These are phyloP conservation scores for Cyclura pinguis DNA, from an alignment of 2,797 vertebrate species.

Conservation along the genomic window DNA sequence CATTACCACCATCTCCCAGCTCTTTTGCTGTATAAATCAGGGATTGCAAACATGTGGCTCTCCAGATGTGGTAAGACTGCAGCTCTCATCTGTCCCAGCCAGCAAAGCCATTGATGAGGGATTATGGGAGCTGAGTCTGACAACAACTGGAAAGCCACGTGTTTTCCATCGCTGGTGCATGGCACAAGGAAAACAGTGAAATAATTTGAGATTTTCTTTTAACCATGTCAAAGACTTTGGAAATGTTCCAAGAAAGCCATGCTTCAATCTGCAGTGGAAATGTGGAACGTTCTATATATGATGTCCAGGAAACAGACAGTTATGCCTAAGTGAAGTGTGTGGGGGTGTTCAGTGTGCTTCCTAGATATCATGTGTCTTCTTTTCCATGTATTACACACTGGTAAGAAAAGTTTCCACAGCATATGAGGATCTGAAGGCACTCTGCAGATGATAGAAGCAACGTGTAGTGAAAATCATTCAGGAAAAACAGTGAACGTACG, in stretches of 20 bases:
- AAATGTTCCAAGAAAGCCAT: background rate
- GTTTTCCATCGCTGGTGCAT: background rate
- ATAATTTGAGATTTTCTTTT: background rate
- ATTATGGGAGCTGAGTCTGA: background rate
- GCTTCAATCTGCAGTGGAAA: background rate
- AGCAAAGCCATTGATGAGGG: background rate
- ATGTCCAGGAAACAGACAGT: background rate
- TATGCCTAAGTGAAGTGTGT: background rate
- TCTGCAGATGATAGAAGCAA: background rate
- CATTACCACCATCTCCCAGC: too few relatives aligned
- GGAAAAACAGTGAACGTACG: background rate
- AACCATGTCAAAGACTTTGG: background rate
- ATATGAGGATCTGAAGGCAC: background rate
- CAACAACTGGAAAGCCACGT: background rate
- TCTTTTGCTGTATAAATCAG: background rate
- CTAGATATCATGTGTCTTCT: background rate
- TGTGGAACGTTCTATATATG: background rate
- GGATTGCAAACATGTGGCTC: background rate
- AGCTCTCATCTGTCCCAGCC: background rate
- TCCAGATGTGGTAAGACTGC: background rate
- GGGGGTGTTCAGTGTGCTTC: too few relatives aligned
- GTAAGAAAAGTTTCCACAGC: background rate
- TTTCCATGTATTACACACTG: background rate
- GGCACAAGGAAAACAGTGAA: background rate
- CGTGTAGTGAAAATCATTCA: background rate